Base-by-base conservation (phyloP, 2,888 invertebrate genomes). In the Idaea straminata region DNA sequence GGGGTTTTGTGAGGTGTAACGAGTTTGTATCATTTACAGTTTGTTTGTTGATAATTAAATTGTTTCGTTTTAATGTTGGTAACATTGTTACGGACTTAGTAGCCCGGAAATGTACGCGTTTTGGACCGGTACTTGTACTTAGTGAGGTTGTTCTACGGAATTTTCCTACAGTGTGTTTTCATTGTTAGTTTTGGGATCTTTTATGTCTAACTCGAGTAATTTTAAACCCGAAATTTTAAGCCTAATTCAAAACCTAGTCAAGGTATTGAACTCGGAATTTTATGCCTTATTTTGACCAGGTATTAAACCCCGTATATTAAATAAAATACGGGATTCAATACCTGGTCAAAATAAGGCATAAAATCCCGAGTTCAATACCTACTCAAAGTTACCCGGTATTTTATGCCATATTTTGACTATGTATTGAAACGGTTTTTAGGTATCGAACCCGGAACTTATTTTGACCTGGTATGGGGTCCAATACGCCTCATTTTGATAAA, bases 1-100 rank as follows among this genome's bases (percentile, higher is more conserved):
- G 63, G 63, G 59, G 60, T 72, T 63, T 64, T 70, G 68, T 68
- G 67, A 57, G 66, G 66, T 66, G 67, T 65, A 66, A 68, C 68
- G 61, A 61, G 62, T 58, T 25, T 47, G 66, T 66, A 69, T 72
- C 61, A 64, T 64, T 66, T 35, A 25, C 34, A 35, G 61, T 61
- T 10, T 61, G 36, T 15, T 16, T 16, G 63, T 60, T 63, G 47
- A 47, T 47, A 47, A 47, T 47, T 47, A 47, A 47, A 47, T 47
- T 47, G 47, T 47, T 47, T 47, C 47, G 47, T 47, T 47, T 10
- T 47, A 47, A 47, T 47, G 47, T 47, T 47, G 47, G 13, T 13
- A 47, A 13, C 47, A 47, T 47, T 47, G 47, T 47, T 47, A 47
- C 47, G 47, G 47, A 13, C 7, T 47, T 47, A 10, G 10, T 13